A percentile compares a stretch with the other conserved stretches of the same genome.
phyloP scores from a whole-genome alignment of 1,140 invertebrate genomes.

The Brachionus rotundiformis region DNA sequence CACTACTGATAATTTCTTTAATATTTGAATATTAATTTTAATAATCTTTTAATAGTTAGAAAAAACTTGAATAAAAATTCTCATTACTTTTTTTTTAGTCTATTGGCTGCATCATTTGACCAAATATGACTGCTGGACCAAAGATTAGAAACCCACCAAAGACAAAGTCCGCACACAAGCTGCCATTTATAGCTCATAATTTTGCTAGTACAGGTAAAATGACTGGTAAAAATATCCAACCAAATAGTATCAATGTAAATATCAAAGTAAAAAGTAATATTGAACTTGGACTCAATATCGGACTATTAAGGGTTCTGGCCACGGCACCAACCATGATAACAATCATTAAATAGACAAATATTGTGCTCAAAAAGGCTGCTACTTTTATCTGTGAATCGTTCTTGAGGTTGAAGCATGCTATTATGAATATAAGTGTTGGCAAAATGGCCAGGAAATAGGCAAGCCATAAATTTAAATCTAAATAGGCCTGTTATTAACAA shows the following conservation, averaged over 20 bases:
- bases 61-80: too few relatives aligned
- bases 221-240: slow-evolving; percentile 49
- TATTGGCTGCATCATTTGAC: slow-evolving; percentile 82
- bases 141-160: slow-evolving; percentile 88
- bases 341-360: slow-evolving; percentile 61
- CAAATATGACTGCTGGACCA: slow-evolving; percentile 95
- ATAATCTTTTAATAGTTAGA: too few relatives aligned
- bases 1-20: too few relatives aligned
- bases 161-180: slow-evolving; percentile 66
- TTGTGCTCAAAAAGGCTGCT: slow-evolving; percentile 58
- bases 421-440: slow-evolving; percentile 65
- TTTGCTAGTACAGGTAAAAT: slow-evolving; percentile 33
- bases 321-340: slow-evolving; percentile 59
- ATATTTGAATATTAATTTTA: too few relatives aligned
- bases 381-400: slow-evolving; percentile 64
- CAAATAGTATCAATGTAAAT: slow-evolving; percentile 56
- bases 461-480: slow-evolving; percentile 62
- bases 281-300: slow-evolving; percentile 57
- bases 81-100: slow-evolving; percentile 22
- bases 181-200: slow-evolving; percentile 43
- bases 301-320: slow-evolving; percentile 54
- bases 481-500: too few relatives aligned
- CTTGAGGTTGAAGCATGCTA: slow-evolving; percentile 65
- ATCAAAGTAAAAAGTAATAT: slow-evolving; percentile 56
- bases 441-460: slow-evolving; percentile 64